These are phyloP conservation scores for Clivina fossor DNA, from an alignment of 2,888 invertebrate genomes.

Conservation along the genomic window DNA sequence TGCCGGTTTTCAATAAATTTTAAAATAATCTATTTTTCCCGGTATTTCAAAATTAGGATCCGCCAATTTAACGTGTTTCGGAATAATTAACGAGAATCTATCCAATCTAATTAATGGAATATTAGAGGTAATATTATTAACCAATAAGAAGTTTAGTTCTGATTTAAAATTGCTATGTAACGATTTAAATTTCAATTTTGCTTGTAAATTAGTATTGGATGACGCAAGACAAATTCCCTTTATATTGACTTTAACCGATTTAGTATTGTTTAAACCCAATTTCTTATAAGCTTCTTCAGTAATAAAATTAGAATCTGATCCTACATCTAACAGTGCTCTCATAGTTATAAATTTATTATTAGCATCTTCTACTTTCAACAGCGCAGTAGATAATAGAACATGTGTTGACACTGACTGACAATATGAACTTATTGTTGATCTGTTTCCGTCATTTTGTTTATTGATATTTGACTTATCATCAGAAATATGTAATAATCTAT, in stretches of 20 bases:
- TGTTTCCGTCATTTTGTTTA: too few species aligned
- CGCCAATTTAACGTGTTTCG: neutral
- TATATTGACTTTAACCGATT: neutral
- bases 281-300: neutral
- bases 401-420: neutral
- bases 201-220: neutral
- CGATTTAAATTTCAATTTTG: neutral
- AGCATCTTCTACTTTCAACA: neutral
- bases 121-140: too few species aligned
- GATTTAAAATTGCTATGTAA: neutral
- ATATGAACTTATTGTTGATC: too few species aligned
- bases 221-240: neutral
- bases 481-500: neutral
- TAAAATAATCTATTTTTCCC: slow-evolving; percentile 20
- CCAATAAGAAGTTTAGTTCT: too few species aligned
- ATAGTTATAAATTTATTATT: neutral
- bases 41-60: slow-evolving; percentile 9
- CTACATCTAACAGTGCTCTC: neutral
- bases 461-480: neutral
- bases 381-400: neutral
- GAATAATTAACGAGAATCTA: too few species aligned
- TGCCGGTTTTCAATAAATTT: slow-evolving; percentile 27
- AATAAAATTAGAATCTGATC: slow-evolving; percentile 9
- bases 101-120: too few species aligned
- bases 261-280: neutral